Evolutionary conservation across 1,140 invertebrate species (phyloP).

Genomic region (Ooceraea biroi): DNA sequence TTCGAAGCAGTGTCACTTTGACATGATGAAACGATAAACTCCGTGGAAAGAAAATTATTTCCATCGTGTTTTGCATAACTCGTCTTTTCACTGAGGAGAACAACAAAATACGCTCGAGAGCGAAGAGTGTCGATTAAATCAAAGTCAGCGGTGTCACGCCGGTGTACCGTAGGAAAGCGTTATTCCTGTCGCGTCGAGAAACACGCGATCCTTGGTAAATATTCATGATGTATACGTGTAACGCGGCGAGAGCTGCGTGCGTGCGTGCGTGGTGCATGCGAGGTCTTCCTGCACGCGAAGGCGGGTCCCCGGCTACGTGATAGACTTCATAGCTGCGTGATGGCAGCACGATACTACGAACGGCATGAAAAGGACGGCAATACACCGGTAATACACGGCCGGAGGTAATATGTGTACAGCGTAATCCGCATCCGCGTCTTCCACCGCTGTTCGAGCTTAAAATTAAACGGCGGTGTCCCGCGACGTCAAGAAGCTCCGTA

Average conservation of each 20-base stretch:
- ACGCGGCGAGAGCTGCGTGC: slow-evolving; percentile 36
- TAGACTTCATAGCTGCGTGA: slow-evolving; percentile 65
- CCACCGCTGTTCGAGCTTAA: slow-evolving; percentile 33
- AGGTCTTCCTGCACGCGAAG: slow-evolving; percentile 62
- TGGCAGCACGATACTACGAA: slow-evolving; percentile 78
- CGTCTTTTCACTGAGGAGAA: too few relatives aligned
- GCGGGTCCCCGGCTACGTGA: slow-evolving; percentile 51
- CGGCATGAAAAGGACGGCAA: too few relatives aligned
- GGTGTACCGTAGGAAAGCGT: neutral
- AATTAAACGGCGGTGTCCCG: slow-evolving; percentile 48
- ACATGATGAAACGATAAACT: neutral
- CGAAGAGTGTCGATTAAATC: slow-evolving; percentile 57
- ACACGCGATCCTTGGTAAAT: slow-evolving; percentile 74
- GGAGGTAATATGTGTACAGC: slow-evolving; percentile 59
- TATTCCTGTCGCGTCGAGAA: slow-evolving; percentile 71
- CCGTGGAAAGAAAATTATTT: slow-evolving; percentile 7
- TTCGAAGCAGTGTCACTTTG: slow-evolving; percentile 45
- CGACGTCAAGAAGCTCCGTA: slow-evolving; percentile 41
- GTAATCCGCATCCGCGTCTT: slow-evolving; percentile 11
- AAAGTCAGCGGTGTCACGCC: slow-evolving; percentile 44
- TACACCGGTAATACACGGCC: neutral
- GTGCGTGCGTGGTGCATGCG: neutral
- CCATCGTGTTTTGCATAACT: too few relatives aligned
- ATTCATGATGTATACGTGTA: slow-evolving; percentile 75
- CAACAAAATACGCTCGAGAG: slow-evolving; percentile 5